phyloP scores from a whole-genome alignment of 2,888 invertebrate species.

The Drosophila melanosoma region DNA sequence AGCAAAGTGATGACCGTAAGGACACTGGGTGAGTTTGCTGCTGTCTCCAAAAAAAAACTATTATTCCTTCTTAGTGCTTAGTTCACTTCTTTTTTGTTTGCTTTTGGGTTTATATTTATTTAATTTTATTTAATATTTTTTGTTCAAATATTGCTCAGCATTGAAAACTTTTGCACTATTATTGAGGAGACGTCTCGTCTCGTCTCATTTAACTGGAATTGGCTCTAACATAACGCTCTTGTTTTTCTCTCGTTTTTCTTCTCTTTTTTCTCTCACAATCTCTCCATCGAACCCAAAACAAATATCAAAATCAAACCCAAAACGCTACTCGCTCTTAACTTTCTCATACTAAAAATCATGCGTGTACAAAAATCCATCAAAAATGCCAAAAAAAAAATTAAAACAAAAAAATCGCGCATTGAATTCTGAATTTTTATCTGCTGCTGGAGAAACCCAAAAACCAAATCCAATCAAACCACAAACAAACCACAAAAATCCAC shows the following conservation, averaged over 20 bases:
- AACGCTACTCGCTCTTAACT: constrained; percentile 71
- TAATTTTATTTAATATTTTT: constrained; percentile 6
- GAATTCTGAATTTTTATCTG: constrained; percentile 77
- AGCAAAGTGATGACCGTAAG: constrained; percentile 95
- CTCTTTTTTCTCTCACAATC: constrained; percentile 74
- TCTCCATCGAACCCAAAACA: constrained; percentile 53
- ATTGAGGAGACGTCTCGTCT: constrained; percentile 23
- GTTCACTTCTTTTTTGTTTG: constrained; percentile 34
- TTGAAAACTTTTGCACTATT: constrained; percentile 55
- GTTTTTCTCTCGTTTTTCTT: constrained; percentile 77
- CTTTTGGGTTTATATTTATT: constrained; percentile 43
- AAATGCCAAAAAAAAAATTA: constrained; percentile 35
- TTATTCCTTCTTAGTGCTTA: constrained; percentile 20
- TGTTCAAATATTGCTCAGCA: constrained; percentile 39
- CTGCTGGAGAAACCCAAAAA: constrained; percentile 46
- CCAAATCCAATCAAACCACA: not conserved
- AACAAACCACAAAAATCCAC: constrained; percentile 38
- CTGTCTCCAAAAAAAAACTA: constrained; percentile 1
- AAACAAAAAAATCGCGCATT: constrained; percentile 55
- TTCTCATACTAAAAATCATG: constrained; percentile 72
- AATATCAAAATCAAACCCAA: constrained; percentile 28
- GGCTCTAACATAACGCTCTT: constrained; percentile 78
- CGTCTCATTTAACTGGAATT: constrained; percentile 62
- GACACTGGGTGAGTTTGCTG: constrained; percentile 90
- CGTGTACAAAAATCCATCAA: constrained; percentile 42